These are phyloP conservation scores for Takifugu flavidus DNA, from an alignment of 2,113 vertebrate species.

Conservation along the genomic window DNA sequence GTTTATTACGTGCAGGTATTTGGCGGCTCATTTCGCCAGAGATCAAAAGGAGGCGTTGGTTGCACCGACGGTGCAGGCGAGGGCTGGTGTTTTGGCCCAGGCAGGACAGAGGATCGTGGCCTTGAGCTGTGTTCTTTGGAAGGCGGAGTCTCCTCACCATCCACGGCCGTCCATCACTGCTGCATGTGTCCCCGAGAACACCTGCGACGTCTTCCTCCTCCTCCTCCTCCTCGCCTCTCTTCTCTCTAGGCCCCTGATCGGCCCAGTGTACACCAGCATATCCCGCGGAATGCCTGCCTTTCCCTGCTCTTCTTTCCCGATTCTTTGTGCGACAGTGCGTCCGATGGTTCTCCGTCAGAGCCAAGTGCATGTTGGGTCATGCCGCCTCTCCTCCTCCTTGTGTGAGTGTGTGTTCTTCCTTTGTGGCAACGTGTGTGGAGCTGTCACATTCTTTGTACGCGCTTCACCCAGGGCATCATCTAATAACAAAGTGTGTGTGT, in stretches of 20 bases:
- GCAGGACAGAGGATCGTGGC: conserved; percentile 2
- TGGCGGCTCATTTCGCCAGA: too few relatives aligned
- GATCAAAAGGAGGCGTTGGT: background rate
- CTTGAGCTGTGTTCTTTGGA: background rate
- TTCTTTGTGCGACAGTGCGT: conserved; percentile 58
- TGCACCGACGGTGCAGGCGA: background rate
- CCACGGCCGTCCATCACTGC: background rate
- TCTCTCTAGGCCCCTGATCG: conserved; percentile 33
- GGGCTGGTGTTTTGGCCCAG: background rate
- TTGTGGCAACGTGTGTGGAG: conserved; percentile 40
- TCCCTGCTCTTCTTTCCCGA: conserved; percentile 43
- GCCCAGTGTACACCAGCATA: conserved; percentile 51
- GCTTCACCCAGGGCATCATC: conserved; percentile 35
- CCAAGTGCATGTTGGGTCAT: conserved; percentile 68
- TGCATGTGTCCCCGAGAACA: background rate
- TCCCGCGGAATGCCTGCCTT: conserved; percentile 47
- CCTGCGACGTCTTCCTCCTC: background rate
- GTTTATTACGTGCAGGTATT: too few relatives aligned
- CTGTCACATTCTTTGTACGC: conserved; percentile 70
- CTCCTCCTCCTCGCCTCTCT: conserved; percentile 9
- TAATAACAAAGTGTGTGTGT: conserved; percentile 54
- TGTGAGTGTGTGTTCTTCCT: conserved; percentile 22
- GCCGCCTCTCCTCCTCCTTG: conserved; percentile 40
- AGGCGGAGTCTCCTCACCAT: background rate
- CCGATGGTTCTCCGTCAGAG: conserved; percentile 50